These are phyloP conservation scores for Lampris incognitus DNA, from an alignment of 2,113 vertebrate species.

Conservation along the genomic window DNA sequence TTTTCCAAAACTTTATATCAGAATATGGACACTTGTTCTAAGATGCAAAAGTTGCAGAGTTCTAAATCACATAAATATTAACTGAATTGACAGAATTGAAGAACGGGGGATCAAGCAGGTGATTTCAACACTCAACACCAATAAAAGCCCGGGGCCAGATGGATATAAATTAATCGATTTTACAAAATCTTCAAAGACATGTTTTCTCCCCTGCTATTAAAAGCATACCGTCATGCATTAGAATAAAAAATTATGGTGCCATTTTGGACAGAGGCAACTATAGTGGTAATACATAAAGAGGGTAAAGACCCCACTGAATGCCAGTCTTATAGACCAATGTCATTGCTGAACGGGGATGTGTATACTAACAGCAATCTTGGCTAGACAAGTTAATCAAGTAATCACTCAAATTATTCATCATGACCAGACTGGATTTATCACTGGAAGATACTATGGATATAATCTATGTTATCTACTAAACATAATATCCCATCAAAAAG, in stretches of 20 bases:
- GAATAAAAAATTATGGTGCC: background rate
- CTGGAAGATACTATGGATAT: background rate
- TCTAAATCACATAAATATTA: conserved; percentile 3
- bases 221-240: conserved; percentile 16
- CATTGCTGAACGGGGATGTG: conserved; percentile 19
- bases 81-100: conserved; percentile 5
- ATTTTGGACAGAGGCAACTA: conserved; percentile 1
- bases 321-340: conserved; percentile 19
- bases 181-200: conserved; percentile 19
- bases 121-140: background rate
- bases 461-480: conserved; percentile 11
- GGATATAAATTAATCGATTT: conserved; percentile 18
- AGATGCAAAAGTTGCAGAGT: background rate
- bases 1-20: background rate
- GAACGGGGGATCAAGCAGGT: background rate
- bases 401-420: conserved; percentile 2
- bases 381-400: conserved; percentile 4
- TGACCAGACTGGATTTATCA: conserved; percentile 1
- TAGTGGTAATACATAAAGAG: conserved; percentile 26
- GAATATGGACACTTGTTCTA: background rate
- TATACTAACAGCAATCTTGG: conserved; percentile 19
- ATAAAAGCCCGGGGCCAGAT: conserved; percentile 15
- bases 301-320: conserved; percentile 16
- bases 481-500: conserved; percentile 10
- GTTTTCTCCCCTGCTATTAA: conserved; percentile 3